These are phyloP conservation scores for Drosophila bipectinata DNA, from an alignment of 1,140 invertebrate genomes.

Conservation along the genomic window DNA sequence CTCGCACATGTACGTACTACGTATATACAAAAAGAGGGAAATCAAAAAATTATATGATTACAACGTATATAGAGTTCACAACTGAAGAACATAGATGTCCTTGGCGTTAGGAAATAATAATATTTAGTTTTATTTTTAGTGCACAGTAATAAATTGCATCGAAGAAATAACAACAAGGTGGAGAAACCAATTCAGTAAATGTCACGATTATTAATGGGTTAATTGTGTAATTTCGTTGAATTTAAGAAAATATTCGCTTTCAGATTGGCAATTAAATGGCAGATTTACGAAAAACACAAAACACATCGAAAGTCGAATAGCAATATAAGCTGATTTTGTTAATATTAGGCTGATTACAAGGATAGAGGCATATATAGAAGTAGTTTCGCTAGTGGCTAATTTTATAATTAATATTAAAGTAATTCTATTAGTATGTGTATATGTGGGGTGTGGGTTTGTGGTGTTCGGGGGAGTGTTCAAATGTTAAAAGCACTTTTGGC, in stretches of 20 bases:
- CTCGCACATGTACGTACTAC: conserved; percentile 72
- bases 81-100: conserved; percentile 43
- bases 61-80: conserved; percentile 38
- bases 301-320: conserved; percentile 19
- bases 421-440: conserved; percentile 78
- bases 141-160: conserved; percentile 76
- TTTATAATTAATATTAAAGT: conserved; percentile 75
- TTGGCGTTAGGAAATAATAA: conserved; percentile 27
- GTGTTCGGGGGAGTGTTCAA: conserved; percentile 36
- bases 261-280: conserved; percentile 67
- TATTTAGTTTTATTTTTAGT: conserved; percentile 46
- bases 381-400: conserved; percentile 74
- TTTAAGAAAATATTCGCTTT: conserved; percentile 21
- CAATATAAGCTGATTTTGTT: conserved; percentile 47
- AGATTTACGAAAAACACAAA: conserved; percentile 35
- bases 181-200: conserved; percentile 45
- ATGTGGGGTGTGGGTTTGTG: background rate
- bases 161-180: conserved; percentile 64
- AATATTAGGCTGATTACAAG: conserved; percentile 55
- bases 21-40: conserved; percentile 73
- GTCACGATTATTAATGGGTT: conserved; percentile 42
- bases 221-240: conserved; percentile 32
- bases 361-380: conserved; percentile 55
- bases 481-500: conserved; percentile 84
- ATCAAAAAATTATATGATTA: conserved; percentile 53